Conservation (phyloP, 53 echinoderm and acorn worm species). For the Patiria pectinifera region DNA sequence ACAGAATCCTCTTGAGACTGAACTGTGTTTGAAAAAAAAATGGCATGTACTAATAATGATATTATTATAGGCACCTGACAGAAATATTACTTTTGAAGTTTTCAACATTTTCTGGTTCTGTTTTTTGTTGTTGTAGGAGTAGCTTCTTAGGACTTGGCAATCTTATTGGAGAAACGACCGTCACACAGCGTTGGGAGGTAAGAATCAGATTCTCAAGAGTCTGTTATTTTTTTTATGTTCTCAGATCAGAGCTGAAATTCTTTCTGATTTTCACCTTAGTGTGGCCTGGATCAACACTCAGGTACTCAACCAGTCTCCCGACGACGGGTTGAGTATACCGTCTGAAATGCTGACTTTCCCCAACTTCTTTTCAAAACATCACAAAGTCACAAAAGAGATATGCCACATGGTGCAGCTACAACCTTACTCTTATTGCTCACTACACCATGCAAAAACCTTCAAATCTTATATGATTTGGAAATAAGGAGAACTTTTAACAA, state of each 20-base stretch:
- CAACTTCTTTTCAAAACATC: too few relatives aligned
- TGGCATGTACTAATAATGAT: not conserved
- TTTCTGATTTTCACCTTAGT: not conserved
- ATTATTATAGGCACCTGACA: not conserved
- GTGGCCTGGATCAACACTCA: too few relatives aligned
- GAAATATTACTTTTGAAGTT: not conserved
- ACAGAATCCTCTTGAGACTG: not conserved
- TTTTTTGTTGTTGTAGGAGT: constrained; percentile 64
- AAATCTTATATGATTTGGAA: too few relatives aligned
- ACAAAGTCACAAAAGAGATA: too few relatives aligned
- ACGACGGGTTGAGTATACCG: too few relatives aligned
- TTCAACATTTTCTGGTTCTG: not conserved
- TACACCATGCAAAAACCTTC: too few relatives aligned
- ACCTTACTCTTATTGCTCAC: too few relatives aligned
- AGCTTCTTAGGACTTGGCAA: constrained; percentile 80
- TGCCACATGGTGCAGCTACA: too few relatives aligned
- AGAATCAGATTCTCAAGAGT: not conserved
- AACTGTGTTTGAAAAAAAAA: not conserved
- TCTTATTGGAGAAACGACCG: constrained; percentile 91
- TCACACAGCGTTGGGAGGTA: constrained; percentile 99
- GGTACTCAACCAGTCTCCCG: too few relatives aligned
- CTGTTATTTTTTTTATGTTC: not conserved
- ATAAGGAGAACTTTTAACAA: too few relatives aligned
- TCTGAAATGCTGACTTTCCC: too few relatives aligned
- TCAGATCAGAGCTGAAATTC: not conserved